Evolutionary conservation across 2,888 invertebrate genomes (phyloP), one percentile per base, ranked within the genome.

Genomic region (Mesopsocus fuscifrons): DNA sequence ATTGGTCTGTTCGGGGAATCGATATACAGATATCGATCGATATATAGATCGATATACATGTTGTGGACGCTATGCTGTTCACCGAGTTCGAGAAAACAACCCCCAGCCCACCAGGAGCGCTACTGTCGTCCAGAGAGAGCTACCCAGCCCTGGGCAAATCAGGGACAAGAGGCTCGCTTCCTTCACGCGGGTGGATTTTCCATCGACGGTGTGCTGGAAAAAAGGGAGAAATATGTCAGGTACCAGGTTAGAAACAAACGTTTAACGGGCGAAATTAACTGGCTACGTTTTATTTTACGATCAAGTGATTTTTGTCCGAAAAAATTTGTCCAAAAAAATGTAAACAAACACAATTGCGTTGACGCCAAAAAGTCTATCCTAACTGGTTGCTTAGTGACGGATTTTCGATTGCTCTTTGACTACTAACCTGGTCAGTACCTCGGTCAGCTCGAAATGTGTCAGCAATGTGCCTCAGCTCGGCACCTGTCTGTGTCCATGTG

Each of bases 81-180:
- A 72, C 60, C 69, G 69, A 48, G 68, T 62, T 44, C 65, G 68
- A 3, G 63, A 59, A 48, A 73, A 64, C 34, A 73, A 57, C 52
- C 69, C 71, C 73, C 73, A 74, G 9, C 74, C 73, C 3, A 74
- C 63, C 57, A 73, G 63, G 54, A 73, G 66, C 43, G 74, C 63
- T 21, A 74, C 69, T 3, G 72, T 73, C 2, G 72, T 73, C 61
- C 72, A 72, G 43, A 71, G 64, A 2, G 69, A 68, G 1, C 69
- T 67, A 15, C 68, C 65, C 13, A 70, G 55, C 49, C 67, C 67
- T 33, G 71, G 68, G 34, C 71, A 63, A 34, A 72, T 64, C 44
- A 69, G 68, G 1, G 71, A 69, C 48, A 72, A 62, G 45, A 71
- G 59, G 20, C 69, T 67, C 1, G 63, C 61, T 23, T 62, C 64